Conservation (phyloP, 2,797 vertebrate genomes). For the Hydrophis major region DNA sequence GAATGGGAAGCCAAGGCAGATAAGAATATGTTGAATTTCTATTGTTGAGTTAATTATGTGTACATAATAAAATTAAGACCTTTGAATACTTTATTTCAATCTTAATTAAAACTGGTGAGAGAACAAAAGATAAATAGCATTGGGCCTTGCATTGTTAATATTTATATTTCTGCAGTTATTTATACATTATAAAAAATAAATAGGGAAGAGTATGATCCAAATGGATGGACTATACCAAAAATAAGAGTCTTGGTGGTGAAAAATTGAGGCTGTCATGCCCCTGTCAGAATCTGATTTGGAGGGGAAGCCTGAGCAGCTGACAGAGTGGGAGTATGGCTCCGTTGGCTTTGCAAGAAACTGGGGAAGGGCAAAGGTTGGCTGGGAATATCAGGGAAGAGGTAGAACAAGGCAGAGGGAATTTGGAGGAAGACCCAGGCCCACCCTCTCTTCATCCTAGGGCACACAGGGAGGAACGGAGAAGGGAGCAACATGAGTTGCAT, state of each 20-base stretch:
- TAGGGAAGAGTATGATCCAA: not conserved
- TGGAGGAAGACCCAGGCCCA: too few species aligned
- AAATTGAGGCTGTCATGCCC: not conserved
- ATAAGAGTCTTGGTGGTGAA: not conserved
- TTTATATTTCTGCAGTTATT: not conserved
- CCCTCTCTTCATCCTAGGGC: too few species aligned
- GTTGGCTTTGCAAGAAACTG: too few species aligned
- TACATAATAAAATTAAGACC: conserved; percentile 6
- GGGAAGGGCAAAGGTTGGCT: too few species aligned
- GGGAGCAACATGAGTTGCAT: too few species aligned
- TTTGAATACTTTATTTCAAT: conserved; percentile 10
- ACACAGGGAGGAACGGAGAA: too few species aligned
- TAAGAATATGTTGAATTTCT: not conserved
- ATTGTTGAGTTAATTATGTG: conserved; percentile 1
- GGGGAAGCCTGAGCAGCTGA: too few species aligned
- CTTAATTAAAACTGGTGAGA: not conserved
- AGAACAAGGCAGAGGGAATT: too few species aligned
- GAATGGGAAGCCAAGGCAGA: not conserved
- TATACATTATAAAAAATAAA: not conserved
- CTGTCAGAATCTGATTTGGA: too few species aligned
- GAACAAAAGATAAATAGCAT: conserved; percentile 1
- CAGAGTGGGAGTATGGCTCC: too few species aligned
- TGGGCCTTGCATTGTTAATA: not conserved
- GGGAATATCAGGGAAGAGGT: too few species aligned
- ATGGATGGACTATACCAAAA: not conserved